A percentile compares a stretch with the other conserved stretches of the same genome.
Evolutionary conservation across 1,140 invertebrate species (phyloP).

Genomic region (Eurosta solidaginis): DNA sequence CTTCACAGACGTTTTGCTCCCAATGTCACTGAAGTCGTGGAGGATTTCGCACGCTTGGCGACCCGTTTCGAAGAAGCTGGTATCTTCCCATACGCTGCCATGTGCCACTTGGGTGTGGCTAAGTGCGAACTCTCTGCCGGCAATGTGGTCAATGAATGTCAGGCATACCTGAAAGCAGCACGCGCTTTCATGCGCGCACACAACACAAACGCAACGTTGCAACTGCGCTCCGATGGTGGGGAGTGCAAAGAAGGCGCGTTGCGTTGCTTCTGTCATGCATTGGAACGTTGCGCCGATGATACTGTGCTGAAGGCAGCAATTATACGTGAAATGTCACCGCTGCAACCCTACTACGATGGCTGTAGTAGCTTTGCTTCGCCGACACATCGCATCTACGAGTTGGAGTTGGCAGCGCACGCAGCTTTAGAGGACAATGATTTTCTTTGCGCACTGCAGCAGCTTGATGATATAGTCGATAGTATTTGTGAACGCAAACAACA

Average conservation of each 20-base stretch:
- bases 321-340: conserved; percentile 47
- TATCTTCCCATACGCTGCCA: conserved; percentile 55
- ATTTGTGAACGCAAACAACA: conserved; percentile 49
- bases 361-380: conserved; percentile 56
- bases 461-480: conserved; percentile 57
- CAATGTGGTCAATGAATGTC: conserved; percentile 44
- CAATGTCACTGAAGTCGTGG: conserved; percentile 49
- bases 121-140: conserved; percentile 52
- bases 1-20: conserved; percentile 52
- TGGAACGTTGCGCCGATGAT: conserved; percentile 46
- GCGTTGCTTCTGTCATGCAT: conserved; percentile 49
- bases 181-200: conserved; percentile 45
- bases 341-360: conserved; percentile 43
- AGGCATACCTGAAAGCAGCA: conserved; percentile 51
- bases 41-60: conserved; percentile 52
- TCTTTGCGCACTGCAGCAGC: conserved; percentile 47
- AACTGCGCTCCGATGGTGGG: conserved; percentile 39
- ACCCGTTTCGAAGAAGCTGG: conserved; percentile 52
- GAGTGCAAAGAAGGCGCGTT: conserved; percentile 51
- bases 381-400: conserved; percentile 51
- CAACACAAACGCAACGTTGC: conserved; percentile 40
- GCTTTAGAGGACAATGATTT: conserved; percentile 44
- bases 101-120: conserved; percentile 55
- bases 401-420: conserved; percentile 46
- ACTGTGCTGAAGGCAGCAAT: conserved; percentile 54